Evolutionary conservation across 1,140 invertebrate species (phyloP).

Genomic region (Aphis gossypii): DNA sequence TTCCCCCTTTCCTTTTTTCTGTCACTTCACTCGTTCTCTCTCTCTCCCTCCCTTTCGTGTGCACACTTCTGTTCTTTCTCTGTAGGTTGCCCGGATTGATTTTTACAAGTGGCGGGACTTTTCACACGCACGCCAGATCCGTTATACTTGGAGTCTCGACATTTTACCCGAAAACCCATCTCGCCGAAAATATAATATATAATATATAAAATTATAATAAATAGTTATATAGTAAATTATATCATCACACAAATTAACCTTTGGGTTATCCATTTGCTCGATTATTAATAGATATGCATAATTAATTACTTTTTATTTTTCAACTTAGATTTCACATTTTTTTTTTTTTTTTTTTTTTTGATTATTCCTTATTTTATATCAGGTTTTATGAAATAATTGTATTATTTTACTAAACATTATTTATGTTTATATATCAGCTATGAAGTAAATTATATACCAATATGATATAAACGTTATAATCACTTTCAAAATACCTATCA

Average conservation of each 20-base stretch:
- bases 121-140: not conserved
- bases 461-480: too few relatives aligned
- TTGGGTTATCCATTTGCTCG: not conserved
- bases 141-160: not conserved
- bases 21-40: not conserved
- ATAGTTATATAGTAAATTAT: not conserved
- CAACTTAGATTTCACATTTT: not conserved
- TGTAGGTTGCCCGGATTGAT: conserved; percentile 18
- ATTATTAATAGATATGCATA: not conserved
- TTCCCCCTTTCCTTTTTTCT: not conserved
- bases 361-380: not conserved
- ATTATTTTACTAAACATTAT: not conserved
- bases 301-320: not conserved
- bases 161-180: not conserved
- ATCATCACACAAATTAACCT: not conserved
- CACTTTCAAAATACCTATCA: too few relatives aligned
- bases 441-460: not conserved
- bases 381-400: not conserved
- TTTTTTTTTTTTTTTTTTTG: not conserved
- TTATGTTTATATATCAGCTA: not conserved
- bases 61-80: not conserved
- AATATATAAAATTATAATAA: not conserved
- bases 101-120: conserved; percentile 34
- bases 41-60: not conserved
- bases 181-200: not conserved